These are phyloP conservation scores for Anoplius nigerrimus DNA, from an alignment of 2,888 invertebrate species.

Conservation along the genomic window DNA sequence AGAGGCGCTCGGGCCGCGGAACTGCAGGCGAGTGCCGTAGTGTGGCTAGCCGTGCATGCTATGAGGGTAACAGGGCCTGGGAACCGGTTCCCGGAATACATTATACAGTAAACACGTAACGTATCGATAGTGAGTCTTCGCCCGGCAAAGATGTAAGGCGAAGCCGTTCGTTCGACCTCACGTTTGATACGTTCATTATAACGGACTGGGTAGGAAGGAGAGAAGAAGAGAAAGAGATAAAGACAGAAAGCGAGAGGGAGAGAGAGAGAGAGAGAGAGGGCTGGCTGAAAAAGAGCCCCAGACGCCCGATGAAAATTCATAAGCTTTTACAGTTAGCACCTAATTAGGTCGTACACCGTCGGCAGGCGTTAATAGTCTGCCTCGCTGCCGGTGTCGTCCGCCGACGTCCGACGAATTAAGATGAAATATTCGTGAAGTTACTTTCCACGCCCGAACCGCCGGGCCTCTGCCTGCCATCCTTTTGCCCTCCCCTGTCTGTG, in stretches of 20 bases:
- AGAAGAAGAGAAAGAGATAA: no score
- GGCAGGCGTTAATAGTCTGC: no score
- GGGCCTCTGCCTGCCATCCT: no score
- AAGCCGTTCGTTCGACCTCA: background rate
- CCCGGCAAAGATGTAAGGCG: slow-evolving; percentile 7
- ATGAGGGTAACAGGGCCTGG: slow-evolving; percentile 35
- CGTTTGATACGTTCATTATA: no score
- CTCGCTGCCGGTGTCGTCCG: no score
- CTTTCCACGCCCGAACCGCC: no score
- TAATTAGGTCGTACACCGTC: no score
- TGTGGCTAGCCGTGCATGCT: slow-evolving; percentile 28
- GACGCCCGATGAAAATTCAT: background rate
- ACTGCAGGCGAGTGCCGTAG: no score
- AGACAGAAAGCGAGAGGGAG: slow-evolving; percentile 1
- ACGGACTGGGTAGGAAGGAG: no score
- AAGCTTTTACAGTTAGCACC: no score
- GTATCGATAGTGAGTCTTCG: slow-evolving; percentile 53
- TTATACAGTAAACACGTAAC: slow-evolving; percentile 33
- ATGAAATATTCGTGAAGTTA: slow-evolving; percentile 46
- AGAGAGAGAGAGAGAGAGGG: background rate
- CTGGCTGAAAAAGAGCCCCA: background rate
- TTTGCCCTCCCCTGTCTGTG: no score
- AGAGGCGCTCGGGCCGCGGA: no score
- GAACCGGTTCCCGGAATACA: slow-evolving; percentile 47
- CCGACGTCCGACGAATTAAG: slow-evolving; percentile 20